Base-by-base conservation (phyloP, 1,140 invertebrate species). In the Heliconius nattereri region DNA sequence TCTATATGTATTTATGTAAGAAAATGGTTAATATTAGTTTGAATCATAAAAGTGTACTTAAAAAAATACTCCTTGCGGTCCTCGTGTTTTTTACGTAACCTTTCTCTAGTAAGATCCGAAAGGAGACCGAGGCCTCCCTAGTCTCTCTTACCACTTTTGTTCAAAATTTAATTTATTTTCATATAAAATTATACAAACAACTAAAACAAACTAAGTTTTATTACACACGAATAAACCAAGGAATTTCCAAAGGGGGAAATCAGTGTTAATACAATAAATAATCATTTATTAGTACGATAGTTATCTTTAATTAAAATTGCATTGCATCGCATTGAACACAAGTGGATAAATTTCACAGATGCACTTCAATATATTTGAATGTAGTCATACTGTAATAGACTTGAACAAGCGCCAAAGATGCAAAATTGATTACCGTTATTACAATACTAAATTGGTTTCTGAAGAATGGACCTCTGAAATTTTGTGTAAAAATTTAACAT, bases 361-460 rank as follows among this genome's bases (percentile, higher is more conserved):
- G 86, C 83, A 80, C 72, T 80, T 83, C 85, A 89, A 86, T 90
- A 87, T 86, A 90, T 91, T 90, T 90, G 89, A 90, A 91, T 91
- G 88, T 85, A 85, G 79, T 87, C 88, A 89, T 86, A 89, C 71
- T 71, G 87, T 91, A 90, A 91, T 91, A 88, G 88, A 91, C 87
- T 91, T 91, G 90, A 90, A 89, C 85, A 86, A 73, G 74, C 80
- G 90, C 90, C 90, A 91, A 90, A 85, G 89, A 91, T 90, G 83
- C 87, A 89, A 81, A 90, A 91, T 91, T 91, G 90, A 91, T 91
- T 91, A 91, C 90, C 88, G 89, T 90, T 90, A 91, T 91, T 89
- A 88, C 86, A 85, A 88, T 88, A 86, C 87, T 90, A 89, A 90
- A 91, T 90, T 90, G 87, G 87, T 90, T 91, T 80, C 79, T 71